phyloP scores from a whole-genome alignment of 2,888 invertebrate genomes.

The Lampropteryx suffumata region DNA sequence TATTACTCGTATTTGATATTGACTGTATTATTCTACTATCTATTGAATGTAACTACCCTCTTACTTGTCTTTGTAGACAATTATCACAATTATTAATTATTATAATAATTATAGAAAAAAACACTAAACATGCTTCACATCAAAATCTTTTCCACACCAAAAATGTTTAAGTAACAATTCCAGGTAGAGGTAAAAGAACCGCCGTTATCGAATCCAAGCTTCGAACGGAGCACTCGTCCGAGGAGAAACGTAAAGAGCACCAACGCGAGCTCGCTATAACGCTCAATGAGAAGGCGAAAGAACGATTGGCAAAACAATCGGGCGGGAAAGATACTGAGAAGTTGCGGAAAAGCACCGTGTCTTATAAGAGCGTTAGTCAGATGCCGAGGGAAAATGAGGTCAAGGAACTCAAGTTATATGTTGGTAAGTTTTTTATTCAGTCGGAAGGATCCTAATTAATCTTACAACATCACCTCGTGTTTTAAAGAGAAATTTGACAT shows the following conservation, averaged over 20 bases:
- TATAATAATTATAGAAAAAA: no score
- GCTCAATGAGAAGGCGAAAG: slow-evolving; percentile 96
- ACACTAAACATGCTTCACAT: neutral
- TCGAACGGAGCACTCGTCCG: slow-evolving; percentile 96
- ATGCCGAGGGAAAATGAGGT: slow-evolving; percentile 98
- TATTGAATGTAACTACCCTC: no score
- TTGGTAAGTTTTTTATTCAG: slow-evolving; percentile 85
- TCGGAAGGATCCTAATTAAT: no score
- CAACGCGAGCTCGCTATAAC: slow-evolving; percentile 96
- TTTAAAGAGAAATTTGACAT: no score
- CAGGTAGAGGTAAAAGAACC: slow-evolving; percentile 90
- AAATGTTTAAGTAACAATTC: slow-evolving; percentile 31
- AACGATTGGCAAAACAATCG: slow-evolving; percentile 94
- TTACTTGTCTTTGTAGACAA: no score
- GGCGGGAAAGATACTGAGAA: slow-evolving; percentile 94
- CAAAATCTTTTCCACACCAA: neutral
- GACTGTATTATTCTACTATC: no score
- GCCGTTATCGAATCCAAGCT: slow-evolving; percentile 97
- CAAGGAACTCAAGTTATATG: slow-evolving; percentile 95
- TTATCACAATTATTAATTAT: no score
- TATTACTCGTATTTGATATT: no score
- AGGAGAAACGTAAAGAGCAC: slow-evolving; percentile 98
- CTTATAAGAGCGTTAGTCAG: slow-evolving; percentile 95
- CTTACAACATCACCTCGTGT: no score
- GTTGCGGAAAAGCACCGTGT: slow-evolving; percentile 96